Evolutionary conservation across 2,113 vertebrate genomes (phyloP), one percentile per base, ranked within the genome.

Genomic region (Tachycineta bicolor): DNA sequence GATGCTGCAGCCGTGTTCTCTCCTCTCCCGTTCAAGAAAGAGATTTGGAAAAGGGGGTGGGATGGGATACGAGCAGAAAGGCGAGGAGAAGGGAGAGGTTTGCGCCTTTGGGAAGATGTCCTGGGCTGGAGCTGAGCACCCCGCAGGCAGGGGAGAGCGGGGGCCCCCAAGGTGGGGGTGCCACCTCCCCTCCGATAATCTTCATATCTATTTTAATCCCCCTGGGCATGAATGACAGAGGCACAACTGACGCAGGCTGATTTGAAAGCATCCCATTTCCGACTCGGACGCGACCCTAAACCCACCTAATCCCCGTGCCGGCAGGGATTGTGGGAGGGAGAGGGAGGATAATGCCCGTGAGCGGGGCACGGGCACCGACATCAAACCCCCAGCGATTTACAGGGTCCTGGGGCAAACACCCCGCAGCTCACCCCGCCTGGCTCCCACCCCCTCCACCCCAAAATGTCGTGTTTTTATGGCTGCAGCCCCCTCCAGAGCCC

Each of bases 131-230:
- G 67, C 80, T 4, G 23, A 28, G 67, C 60, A 65, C 15, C 44
- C 53, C 60, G 2, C 11, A 14, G 1, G 7, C 39, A 10, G 34
- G 1, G 34, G 1, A 5, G 20, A 3, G 50, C 25, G 83, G 34
- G 26, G 16, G 14, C 12, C 69, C 56, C 74, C 9, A 12, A 52
- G 58, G 74, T 78, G 70, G 82, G 86, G 87, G 86, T 71, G 55
- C 16, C 34, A 5, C 23, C 26, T 59, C 31, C 82, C 23, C 56
- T 31, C 70, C 0, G 28, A 68, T 97, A 96, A 97, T 91, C 93
- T 89, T 44, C 92, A 85, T 96, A 95, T 96, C 94, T 93, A 44
- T 96, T 96, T 97, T 97, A 97, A 97, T 97, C 97, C 94, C 75
- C 19, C 50, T 1, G 58, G 24, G 50, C 90, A 63, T 1, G 96